Conservation (phyloP, 2,888 invertebrate species). For the Beris morrisii region DNA sequence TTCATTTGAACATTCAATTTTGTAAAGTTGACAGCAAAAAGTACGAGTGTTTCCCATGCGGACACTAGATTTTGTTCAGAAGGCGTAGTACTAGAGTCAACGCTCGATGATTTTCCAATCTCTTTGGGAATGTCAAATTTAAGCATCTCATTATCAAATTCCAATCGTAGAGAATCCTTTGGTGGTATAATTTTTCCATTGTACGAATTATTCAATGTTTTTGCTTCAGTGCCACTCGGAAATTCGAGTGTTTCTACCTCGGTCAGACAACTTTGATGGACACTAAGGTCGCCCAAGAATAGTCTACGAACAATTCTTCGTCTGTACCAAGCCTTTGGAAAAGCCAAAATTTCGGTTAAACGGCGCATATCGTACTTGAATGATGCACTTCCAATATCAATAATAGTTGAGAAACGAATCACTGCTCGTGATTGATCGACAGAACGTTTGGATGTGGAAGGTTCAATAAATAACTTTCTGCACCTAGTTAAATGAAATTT, state of each 20-base stretch:
- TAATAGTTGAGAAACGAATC: conserved; percentile 89
- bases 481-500: conserved; percentile 93
- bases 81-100: conserved; percentile 61
- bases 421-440: conserved; percentile 74
- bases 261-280: conserved; percentile 46
- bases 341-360: conserved; percentile 93
- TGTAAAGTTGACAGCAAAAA: conserved; percentile 95
- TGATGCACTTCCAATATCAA: conserved; percentile 93
- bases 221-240: background rate
- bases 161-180: conserved; percentile 63
- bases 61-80: conserved; percentile 68
- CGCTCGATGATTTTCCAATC: conserved; percentile 61
- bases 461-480: conserved; percentile 81
- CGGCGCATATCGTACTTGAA: conserved; percentile 99
- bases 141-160: conserved; percentile 59
- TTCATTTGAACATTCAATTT: conserved; percentile 97
- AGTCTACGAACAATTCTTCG: conserved; percentile 88
- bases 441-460: conserved; percentile 53
- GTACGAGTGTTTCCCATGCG: conserved; percentile 94
- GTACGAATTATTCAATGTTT: background rate
- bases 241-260: conserved; percentile 3
- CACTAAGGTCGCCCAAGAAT: conserved; percentile 90
- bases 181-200: conserved; percentile 52
- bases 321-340: conserved; percentile 98
- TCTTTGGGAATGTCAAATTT: conserved; percentile 59